Evolutionary conservation across 2,113 vertebrate species (phyloP).

Genomic region (Saguinus imperator): DNA sequence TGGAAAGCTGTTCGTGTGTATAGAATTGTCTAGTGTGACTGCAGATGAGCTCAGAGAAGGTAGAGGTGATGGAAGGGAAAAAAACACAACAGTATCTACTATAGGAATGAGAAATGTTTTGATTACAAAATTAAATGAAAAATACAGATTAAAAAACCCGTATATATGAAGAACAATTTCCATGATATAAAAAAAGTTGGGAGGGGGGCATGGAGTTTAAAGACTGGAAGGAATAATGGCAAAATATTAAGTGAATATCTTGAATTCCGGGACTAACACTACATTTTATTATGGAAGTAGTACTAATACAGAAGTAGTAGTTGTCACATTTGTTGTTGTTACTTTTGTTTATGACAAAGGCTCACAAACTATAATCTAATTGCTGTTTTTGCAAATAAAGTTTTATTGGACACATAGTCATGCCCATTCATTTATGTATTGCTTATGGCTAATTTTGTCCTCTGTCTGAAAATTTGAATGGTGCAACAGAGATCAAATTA

Average conservation of each 20-base stretch:
- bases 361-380: background rate
- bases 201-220: background rate
- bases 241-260: background rate
- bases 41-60: background rate
- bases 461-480: background rate
- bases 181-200: background rate
- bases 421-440: background rate
- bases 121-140: background rate
- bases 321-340: background rate
- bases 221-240: background rate
- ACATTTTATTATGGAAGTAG: background rate
- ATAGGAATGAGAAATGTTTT: background rate
- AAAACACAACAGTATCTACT: background rate
- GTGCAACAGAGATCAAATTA: background rate
- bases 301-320: background rate
- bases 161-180: background rate
- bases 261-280: background rate
- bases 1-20: background rate
- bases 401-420: background rate
- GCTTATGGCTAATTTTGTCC: background rate
- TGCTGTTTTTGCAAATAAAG: background rate
- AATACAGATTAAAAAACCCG: background rate
- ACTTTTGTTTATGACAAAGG: background rate
- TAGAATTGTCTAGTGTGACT: background rate
- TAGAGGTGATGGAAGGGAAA: background rate